These are phyloP conservation scores for Stylophora pistillata DNA, from an alignment of 64 coral and sea anemone species.

Conservation along the genomic window DNA sequence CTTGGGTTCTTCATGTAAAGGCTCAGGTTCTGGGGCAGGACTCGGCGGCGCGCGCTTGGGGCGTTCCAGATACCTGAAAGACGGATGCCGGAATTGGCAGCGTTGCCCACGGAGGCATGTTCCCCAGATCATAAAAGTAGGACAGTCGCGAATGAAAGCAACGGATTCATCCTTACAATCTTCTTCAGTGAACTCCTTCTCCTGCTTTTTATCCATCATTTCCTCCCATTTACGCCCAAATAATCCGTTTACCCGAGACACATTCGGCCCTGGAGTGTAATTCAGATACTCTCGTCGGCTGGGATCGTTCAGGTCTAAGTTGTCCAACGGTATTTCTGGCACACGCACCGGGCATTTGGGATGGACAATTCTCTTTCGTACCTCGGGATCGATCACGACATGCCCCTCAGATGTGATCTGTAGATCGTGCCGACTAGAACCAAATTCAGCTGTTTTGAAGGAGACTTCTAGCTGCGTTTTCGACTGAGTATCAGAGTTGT, in stretches of 20 bases:
- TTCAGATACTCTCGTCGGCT: not conserved
- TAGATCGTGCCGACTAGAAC: not conserved
- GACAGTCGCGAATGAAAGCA: not conserved
- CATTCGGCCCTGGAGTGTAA: not conserved
- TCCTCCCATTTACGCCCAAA: constrained; percentile 8
- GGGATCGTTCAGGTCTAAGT: not conserved
- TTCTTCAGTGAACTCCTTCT: not conserved
- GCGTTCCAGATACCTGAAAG: constrained; percentile 18
- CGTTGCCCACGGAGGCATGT: constrained; percentile 26
- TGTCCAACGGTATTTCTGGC: constrained; percentile 3
- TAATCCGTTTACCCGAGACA: not conserved
- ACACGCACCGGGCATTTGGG: not conserved
- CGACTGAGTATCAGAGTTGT: not conserved
- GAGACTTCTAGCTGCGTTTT: not conserved
- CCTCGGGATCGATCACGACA: constrained; percentile 13
- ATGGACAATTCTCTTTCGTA: not conserved
- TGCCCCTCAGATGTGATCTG: not conserved
- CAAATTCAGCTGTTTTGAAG: not conserved
- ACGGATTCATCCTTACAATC: not conserved
- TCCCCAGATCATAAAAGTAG: constrained; percentile 44
- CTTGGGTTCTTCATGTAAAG: not conserved
- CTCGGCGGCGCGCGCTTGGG: not conserved
- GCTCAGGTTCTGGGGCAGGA: not conserved
- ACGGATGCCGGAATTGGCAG: constrained; percentile 27
- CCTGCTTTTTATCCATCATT: not conserved